phyloP scores from a whole-genome alignment of 1,140 invertebrate species.

The Eriocheir sinensis region DNA sequence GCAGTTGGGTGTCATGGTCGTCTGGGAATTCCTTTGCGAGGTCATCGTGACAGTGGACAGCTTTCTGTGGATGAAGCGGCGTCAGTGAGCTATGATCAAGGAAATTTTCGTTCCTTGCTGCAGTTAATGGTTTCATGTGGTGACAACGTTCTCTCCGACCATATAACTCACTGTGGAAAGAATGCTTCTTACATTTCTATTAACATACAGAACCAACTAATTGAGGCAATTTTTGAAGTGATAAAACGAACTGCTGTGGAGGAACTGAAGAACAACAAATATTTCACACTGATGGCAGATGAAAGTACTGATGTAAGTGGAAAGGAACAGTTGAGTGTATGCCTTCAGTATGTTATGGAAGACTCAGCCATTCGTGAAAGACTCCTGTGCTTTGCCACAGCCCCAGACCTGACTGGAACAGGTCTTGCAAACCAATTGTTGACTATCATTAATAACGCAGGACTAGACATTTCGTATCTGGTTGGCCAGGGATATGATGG shows the following conservation, averaged over 20 bases:
- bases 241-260: conserved; percentile 34
- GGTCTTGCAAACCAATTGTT: conserved; percentile 26
- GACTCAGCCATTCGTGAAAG: conserved; percentile 21
- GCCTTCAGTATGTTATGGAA: not conserved
- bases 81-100: too few species aligned
- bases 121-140: conserved; percentile 24
- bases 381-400: conserved; percentile 36
- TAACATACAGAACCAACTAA: conserved; percentile 38
- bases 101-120: conserved; percentile 33
- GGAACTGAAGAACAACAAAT: not conserved
- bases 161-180: not conserved
- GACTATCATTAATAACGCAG: conserved; percentile 32
- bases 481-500: conserved; percentile 22
- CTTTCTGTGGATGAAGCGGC: not conserved
- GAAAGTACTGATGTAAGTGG: conserved; percentile 17
- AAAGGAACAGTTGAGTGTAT: not conserved
- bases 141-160: not conserved
- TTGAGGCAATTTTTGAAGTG: conserved; percentile 35
- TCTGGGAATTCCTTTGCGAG: conserved; percentile 40
- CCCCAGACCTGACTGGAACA: conserved; percentile 19
- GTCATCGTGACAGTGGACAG: conserved; percentile 16
- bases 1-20: conserved; percentile 25
- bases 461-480: conserved; percentile 29
- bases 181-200: conserved; percentile 15
- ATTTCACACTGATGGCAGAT: not conserved